A percentile compares a stretch with the other conserved stretches of the same genome.
phyloP scores from a whole-genome alignment of 1,140 invertebrate species.

The Dysdera silvatica region DNA sequence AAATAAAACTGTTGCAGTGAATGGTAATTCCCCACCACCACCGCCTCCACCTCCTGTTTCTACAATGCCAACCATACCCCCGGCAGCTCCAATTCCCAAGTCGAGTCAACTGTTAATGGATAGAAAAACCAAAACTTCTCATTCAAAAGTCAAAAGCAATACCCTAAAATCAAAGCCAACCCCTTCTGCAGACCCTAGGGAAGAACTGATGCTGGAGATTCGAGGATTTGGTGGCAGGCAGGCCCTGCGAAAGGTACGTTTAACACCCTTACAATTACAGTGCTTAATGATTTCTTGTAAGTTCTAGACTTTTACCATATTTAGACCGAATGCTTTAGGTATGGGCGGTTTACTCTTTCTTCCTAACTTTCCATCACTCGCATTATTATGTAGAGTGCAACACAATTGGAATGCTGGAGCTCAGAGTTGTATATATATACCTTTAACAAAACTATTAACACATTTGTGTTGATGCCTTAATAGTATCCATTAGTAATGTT shows the following conservation, averaged over 20 bases:
- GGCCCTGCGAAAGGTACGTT: conserved; percentile 50
- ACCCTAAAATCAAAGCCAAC: conserved; percentile 1
- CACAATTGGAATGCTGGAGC: too few species aligned
- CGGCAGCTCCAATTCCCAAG: conserved; percentile 21
- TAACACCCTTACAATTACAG: neutral
- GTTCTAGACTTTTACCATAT: neutral
- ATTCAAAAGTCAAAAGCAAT: conserved; percentile 11
- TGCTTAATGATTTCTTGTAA: neutral
- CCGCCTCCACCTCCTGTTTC: neutral
- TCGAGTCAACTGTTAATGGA: conserved; percentile 26
- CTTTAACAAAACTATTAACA: too few species aligned
- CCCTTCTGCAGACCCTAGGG: conserved; percentile 49
- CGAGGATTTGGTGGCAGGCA: conserved; percentile 57
- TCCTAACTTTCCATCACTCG: too few species aligned
- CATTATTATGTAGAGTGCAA: too few species aligned
- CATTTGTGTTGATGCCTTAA: too few species aligned
- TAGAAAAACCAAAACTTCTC: conserved; percentile 15
- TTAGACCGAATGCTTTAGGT: neutral
- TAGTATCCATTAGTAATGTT: too few species aligned
- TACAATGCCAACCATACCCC: conserved; percentile 19
- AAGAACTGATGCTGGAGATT: conserved; percentile 62
- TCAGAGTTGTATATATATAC: too few species aligned
- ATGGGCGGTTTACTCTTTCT: too few species aligned
- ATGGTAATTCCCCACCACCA: conserved; percentile 13
- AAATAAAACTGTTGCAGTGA: conserved; percentile 11